phyloP scores from a whole-genome alignment of 2,113 vertebrate species.

The Erinaceus europaeus region DNA sequence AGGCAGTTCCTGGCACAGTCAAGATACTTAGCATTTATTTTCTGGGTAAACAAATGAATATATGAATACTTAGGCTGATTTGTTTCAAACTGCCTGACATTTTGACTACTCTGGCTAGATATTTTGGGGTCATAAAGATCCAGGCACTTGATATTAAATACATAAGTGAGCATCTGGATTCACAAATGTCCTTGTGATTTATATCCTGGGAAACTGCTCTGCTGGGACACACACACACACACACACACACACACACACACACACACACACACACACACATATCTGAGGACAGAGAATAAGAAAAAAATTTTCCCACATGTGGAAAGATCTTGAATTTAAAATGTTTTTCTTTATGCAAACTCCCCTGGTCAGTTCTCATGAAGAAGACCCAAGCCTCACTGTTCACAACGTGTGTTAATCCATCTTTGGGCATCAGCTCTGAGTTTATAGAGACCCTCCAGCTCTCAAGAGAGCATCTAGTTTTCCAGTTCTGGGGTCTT shows the following conservation, averaged over 20 bases:
- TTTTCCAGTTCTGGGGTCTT: neutral
- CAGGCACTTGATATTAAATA: neutral
- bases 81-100: neutral
- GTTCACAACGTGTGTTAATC: neutral
- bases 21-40: neutral
- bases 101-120: neutral
- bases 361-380: too few species aligned
- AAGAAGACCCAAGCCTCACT: neutral
- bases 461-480: neutral
- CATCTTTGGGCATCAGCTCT: neutral
- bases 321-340: neutral
- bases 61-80: neutral
- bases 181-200: neutral
- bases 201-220: neutral
- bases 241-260: too few species aligned
- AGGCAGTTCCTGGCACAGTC: neutral
- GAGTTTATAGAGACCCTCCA: neutral
- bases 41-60: neutral
- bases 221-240: too few species aligned
- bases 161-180: neutral
- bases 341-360: neutral
- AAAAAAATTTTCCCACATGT: neutral
- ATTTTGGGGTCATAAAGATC: neutral
- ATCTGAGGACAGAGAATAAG: neutral
- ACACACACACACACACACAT: too few species aligned